A percentile compares a stretch with the other conserved stretches of the same genome.
phyloP scores from a whole-genome alignment of 2,797 vertebrate genomes.

The Chaunax sp. region DNA sequence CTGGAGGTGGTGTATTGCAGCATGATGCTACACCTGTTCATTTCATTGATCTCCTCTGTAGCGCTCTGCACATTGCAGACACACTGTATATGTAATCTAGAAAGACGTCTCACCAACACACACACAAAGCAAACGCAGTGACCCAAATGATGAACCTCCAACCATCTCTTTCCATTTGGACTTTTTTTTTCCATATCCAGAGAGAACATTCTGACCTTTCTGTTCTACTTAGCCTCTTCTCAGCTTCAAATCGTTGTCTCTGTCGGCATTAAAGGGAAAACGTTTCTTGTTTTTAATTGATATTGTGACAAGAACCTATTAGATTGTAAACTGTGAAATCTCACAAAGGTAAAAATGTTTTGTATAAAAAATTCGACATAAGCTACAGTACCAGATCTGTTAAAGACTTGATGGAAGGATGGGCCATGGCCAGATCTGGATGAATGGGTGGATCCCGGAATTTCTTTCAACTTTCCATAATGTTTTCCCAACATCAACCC shows the following conservation, averaged over 20 bases:
- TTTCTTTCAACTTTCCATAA: too few species aligned
- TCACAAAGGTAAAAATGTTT: constrained; percentile 7
- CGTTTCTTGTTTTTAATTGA: constrained; percentile 10
- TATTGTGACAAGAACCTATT: constrained; percentile 11
- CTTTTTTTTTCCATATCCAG: too few species aligned
- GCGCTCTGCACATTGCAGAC: constrained; percentile 40
- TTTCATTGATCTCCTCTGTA: constrained; percentile 50
- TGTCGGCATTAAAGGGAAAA: constrained; percentile 4
- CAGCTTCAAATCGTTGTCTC: constrained; percentile 14
- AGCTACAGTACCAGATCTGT: too few species aligned
- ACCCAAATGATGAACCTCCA: neutral
- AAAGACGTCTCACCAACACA: constrained; percentile 4
- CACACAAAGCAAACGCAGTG: neutral
- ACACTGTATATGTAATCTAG: constrained; percentile 27
- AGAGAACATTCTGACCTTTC: constrained; percentile 55
- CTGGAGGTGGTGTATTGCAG: constrained; percentile 51
- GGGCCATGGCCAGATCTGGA: too few species aligned
- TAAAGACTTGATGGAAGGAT: too few species aligned
- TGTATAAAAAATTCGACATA: too few species aligned
- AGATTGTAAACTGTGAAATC: constrained; percentile 10
- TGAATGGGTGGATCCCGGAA: too few species aligned
- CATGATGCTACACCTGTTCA: constrained; percentile 48
- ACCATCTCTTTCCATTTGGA: neutral
- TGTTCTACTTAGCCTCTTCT: constrained; percentile 10
- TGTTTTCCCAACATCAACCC: too few species aligned